Evolutionary conservation across 1,140 invertebrate genomes (phyloP).

Genomic region (Drosophila subobscura): DNA sequence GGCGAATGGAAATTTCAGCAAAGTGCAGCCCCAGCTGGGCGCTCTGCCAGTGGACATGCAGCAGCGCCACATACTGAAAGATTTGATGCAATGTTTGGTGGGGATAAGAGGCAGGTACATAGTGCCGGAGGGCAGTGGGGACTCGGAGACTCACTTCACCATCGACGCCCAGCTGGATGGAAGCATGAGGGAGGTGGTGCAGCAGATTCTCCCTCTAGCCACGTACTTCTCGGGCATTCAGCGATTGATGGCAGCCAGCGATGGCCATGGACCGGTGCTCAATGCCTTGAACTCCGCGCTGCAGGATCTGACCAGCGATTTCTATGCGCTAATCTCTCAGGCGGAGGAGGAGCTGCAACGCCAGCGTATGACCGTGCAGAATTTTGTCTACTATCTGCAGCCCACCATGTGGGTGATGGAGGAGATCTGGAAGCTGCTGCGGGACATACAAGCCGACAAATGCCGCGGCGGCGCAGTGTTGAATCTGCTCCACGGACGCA

Average conservation of each 20-base stretch:
- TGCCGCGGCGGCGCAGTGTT: constrained; percentile 93
- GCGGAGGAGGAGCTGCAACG: constrained; percentile 91
- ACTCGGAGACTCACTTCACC: constrained; percentile 48
- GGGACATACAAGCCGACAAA: constrained; percentile 91
- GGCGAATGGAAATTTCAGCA: constrained; percentile 7
- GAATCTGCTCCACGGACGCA: constrained; percentile 93
- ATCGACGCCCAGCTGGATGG: constrained; percentile 86
- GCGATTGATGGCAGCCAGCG: constrained; percentile 91
- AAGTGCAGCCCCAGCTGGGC: constrained; percentile 49
- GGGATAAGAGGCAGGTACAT: constrained; percentile 91
- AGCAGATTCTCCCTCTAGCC: constrained; percentile 93
- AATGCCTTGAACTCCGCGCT: constrained; percentile 94
- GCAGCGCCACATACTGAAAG: constrained; percentile 93
- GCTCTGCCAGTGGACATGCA: constrained; percentile 88
- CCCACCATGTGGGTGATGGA: constrained; percentile 93
- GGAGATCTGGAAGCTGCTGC: constrained; percentile 90
- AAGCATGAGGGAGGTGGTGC: constrained; percentile 90
- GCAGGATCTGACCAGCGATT: constrained; percentile 91
- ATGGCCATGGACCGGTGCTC: constrained; percentile 93
- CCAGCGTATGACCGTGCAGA: constrained; percentile 92
- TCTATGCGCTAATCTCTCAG: constrained; percentile 92
- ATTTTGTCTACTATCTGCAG: constrained; percentile 95
- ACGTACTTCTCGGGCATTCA: constrained; percentile 94
- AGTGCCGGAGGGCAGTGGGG: constrained; percentile 78
- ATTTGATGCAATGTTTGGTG: constrained; percentile 92